phyloP scores from a whole-genome alignment of 2,888 invertebrate species.

The Hypomecis punctinalis region DNA sequence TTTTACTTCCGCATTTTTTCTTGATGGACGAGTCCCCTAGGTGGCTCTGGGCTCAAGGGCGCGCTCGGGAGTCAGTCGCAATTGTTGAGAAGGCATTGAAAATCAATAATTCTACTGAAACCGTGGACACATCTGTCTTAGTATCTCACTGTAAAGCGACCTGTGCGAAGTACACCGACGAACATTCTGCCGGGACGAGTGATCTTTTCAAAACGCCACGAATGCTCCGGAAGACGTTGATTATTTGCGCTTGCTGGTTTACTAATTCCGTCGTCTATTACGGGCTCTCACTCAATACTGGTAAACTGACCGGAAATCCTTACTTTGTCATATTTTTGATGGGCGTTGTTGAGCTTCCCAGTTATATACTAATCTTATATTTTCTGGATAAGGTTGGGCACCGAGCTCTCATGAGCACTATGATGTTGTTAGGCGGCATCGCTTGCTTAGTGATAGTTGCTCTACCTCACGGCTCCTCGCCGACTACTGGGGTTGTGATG shows the following conservation, averaged over 20 bases:
- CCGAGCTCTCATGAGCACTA: slow-evolving; percentile 89
- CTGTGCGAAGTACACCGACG: slow-evolving; percentile 74
- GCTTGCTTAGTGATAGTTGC: slow-evolving; percentile 91
- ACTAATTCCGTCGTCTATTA: slow-evolving; percentile 95
- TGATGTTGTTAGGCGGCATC: slow-evolving; percentile 92
- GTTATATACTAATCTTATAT: slow-evolving; percentile 89
- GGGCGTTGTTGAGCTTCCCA: slow-evolving; percentile 92
- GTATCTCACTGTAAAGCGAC: slow-evolving; percentile 86
- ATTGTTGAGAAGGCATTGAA: slow-evolving; percentile 90
- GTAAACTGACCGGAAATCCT: slow-evolving; percentile 92
- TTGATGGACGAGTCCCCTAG: slow-evolving; percentile 94
- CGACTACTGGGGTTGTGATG: slow-evolving; percentile 88
- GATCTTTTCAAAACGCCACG: slow-evolving; percentile 93
- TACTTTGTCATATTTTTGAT: slow-evolving; percentile 91
- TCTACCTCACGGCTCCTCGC: slow-evolving; percentile 86
- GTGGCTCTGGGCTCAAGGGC: slow-evolving; percentile 94
- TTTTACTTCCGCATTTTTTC: slow-evolving; percentile 92
- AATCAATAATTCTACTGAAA: slow-evolving; percentile 87
- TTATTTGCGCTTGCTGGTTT: slow-evolving; percentile 94
- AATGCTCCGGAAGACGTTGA: slow-evolving; percentile 90
- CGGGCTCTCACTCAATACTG: slow-evolving; percentile 92
- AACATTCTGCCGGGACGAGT: slow-evolving; percentile 85
- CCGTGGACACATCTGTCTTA: slow-evolving; percentile 87
- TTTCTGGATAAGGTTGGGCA: slow-evolving; percentile 92
- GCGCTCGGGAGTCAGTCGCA: slow-evolving; percentile 88